Evolutionary conservation across 2,797 vertebrate genomes (phyloP).

Genomic region (Takifugu rubripes): DNA sequence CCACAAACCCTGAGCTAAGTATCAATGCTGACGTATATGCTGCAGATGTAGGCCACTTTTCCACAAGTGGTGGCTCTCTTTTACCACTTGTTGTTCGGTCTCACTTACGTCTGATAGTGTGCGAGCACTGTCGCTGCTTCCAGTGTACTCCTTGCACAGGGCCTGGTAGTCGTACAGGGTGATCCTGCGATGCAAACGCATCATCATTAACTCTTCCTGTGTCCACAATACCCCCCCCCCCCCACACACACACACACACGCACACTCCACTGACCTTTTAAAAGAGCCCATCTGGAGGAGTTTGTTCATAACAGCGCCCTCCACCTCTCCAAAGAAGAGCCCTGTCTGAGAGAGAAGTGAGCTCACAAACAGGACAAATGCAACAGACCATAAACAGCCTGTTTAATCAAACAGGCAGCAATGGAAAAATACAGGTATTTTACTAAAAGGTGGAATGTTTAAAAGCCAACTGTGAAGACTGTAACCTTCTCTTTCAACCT

Average conservation of each 20-base stretch:
- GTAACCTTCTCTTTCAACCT: too few species aligned
- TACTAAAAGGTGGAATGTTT: neutral
- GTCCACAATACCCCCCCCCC: too few species aligned
- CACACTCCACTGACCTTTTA: slow-evolving; percentile 82
- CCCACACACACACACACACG: too few species aligned
- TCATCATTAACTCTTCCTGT: too few species aligned
- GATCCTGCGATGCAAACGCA: slow-evolving; percentile 74
- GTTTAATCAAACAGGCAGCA: neutral
- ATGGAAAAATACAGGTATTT: neutral
- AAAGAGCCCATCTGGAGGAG: slow-evolving; percentile 96
- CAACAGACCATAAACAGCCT: neutral
- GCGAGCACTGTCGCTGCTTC: slow-evolving; percentile 88
- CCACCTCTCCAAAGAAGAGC: slow-evolving; percentile 93
- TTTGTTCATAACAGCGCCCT: slow-evolving; percentile 97
- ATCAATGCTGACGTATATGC: neutral
- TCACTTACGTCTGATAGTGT: slow-evolving; percentile 89
- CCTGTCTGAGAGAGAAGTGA: slow-evolving; percentile 82
- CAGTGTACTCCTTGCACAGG: slow-evolving; percentile 88
- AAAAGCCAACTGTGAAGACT: neutral
- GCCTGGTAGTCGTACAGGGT: slow-evolving; percentile 97
- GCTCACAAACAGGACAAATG: slow-evolving; percentile 1
- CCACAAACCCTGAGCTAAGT: neutral
- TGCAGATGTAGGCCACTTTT: neutral
- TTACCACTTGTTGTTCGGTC: neutral
- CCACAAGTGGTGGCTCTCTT: neutral